Conservation (phyloP, 2,888 invertebrate species). For the Epinotia demarniana region DNA sequence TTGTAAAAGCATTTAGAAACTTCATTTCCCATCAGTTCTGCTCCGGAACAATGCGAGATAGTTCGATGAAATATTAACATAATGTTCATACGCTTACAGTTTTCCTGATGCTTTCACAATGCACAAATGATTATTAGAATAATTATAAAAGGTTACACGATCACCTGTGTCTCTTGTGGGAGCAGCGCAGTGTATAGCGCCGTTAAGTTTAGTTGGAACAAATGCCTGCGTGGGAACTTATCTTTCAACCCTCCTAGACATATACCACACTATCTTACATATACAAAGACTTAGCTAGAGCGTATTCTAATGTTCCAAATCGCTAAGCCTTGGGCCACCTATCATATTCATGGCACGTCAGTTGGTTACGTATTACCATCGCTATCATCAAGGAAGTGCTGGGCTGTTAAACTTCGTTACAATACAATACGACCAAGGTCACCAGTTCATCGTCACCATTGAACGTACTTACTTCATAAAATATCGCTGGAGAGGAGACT, state of each 20-base stretch:
- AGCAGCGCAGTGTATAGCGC: slow-evolving; percentile 8
- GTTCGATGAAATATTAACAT: slow-evolving; percentile 49
- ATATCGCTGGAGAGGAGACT: slow-evolving; percentile 14
- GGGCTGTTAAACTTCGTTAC: slow-evolving; percentile 37
- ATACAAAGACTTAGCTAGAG: not conserved
- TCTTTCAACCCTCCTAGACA: slow-evolving; percentile 13
- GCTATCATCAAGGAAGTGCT: slow-evolving; percentile 38
- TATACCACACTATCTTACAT: not conserved
- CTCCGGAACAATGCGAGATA: slow-evolving; percentile 57
- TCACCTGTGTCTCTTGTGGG: not conserved
- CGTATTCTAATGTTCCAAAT: not conserved
- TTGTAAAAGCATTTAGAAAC: slow-evolving; percentile 64
- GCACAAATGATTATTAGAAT: slow-evolving; percentile 37
- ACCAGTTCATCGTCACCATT: slow-evolving; percentile 33
- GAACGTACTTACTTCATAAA: not conserved
- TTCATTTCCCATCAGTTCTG: slow-evolving; percentile 58
- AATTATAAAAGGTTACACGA: slow-evolving; percentile 31
- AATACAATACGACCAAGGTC: slow-evolving; percentile 42
- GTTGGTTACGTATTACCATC: slow-evolving; percentile 35
- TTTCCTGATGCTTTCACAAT: slow-evolving; percentile 40
- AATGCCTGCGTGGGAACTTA: slow-evolving; percentile 12
- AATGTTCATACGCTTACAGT: slow-evolving; percentile 39
- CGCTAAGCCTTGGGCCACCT: not conserved
- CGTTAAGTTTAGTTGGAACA: slow-evolving; percentile 9
- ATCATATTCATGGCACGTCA: slow-evolving; percentile 22